A percentile compares a stretch with the other conserved stretches of the same genome.
Conservation (phyloP, 2,797 vertebrate genomes). For the Pseudomugil tenellus region DNA sequence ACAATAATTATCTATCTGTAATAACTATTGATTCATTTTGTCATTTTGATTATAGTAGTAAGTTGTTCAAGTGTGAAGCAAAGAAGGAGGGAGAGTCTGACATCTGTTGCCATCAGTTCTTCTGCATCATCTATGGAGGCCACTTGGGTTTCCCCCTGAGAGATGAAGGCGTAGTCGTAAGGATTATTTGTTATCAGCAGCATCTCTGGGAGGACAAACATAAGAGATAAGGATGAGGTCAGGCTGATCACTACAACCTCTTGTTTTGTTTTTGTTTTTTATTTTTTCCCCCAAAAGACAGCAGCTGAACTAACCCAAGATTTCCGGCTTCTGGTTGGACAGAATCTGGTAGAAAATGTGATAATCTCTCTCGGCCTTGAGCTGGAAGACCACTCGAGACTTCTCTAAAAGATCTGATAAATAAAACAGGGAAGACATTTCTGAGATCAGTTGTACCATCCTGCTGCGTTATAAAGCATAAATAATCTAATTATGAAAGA, state of each 20-base stretch:
- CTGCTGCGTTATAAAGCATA: not conserved
- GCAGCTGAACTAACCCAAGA: conserved; percentile 75
- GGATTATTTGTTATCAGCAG: conserved; percentile 90
- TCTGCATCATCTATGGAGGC: conserved; percentile 89
- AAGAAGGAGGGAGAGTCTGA: conserved; percentile 65
- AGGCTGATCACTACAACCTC: conserved; percentile 1
- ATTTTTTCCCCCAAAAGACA: not conserved
- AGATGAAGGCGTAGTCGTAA: conserved; percentile 86
- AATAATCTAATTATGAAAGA: not conserved
- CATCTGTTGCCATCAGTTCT: conserved; percentile 90
- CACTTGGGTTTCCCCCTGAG: conserved; percentile 90
- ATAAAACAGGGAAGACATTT: conserved; percentile 2
- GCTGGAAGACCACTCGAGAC: conserved; percentile 16
- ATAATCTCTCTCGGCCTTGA: conserved; percentile 89
- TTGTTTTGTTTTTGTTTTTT: too few relatives aligned
- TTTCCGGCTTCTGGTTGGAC: conserved; percentile 87
- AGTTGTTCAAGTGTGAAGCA: not conserved
- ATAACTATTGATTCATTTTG: not conserved
- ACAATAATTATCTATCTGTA: too few relatives aligned
- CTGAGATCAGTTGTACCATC: not conserved
- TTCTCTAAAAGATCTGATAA: conserved; percentile 20
- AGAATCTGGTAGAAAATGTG: conserved; percentile 94
- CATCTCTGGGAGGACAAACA: too few relatives aligned
- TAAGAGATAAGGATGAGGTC: conserved; percentile 5
- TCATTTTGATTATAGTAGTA: not conserved